These are phyloP conservation scores for Parasteatoda tepidariorum DNA, from an alignment of 1,140 invertebrate species.

Conservation along the genomic window DNA sequence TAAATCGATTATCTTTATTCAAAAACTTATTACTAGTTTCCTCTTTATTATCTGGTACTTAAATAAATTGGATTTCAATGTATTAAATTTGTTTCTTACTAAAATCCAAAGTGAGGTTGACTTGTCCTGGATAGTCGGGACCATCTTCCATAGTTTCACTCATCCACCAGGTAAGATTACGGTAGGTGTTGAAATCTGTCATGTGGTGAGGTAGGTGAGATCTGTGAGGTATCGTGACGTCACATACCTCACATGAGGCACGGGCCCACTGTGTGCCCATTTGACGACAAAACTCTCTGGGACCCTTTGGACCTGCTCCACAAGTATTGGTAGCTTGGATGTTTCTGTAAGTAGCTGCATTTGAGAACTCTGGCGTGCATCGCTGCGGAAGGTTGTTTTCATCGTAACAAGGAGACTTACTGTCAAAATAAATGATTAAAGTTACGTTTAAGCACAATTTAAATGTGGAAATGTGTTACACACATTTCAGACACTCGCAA, in stretches of 20 bases:
- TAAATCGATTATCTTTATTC: no score
- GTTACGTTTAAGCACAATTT: no score
- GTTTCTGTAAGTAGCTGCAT: constrained; percentile 87
- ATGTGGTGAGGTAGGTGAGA: constrained; percentile 85
- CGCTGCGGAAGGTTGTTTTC: constrained; percentile 75
- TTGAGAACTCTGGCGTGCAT: constrained; percentile 95
- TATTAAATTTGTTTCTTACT: no score
- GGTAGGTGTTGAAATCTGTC: constrained; percentile 95
- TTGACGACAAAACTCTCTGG: constrained; percentile 75
- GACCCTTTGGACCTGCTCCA: constrained; percentile 77
- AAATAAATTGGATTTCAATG: no score
- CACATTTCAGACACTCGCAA: no score
- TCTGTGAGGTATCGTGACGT: constrained; percentile 79
- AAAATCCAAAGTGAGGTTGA: constrained; percentile 91
- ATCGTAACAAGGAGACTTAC: constrained; percentile 70
- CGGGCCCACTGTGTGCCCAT: constrained; percentile 61
- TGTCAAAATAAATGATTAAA: background rate
- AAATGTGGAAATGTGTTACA: no score
- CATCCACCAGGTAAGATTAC: constrained; percentile 97
- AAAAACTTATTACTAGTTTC: no score
- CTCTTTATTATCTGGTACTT: no score
- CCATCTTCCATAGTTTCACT: constrained; percentile 88
- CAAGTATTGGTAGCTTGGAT: constrained; percentile 97
- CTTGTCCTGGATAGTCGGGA: constrained; percentile 84
- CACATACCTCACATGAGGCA: constrained; percentile 90